These are phyloP conservation scores for Chromis chromis DNA, from an alignment of 2,797 vertebrate genomes.

Conservation along the genomic window DNA sequence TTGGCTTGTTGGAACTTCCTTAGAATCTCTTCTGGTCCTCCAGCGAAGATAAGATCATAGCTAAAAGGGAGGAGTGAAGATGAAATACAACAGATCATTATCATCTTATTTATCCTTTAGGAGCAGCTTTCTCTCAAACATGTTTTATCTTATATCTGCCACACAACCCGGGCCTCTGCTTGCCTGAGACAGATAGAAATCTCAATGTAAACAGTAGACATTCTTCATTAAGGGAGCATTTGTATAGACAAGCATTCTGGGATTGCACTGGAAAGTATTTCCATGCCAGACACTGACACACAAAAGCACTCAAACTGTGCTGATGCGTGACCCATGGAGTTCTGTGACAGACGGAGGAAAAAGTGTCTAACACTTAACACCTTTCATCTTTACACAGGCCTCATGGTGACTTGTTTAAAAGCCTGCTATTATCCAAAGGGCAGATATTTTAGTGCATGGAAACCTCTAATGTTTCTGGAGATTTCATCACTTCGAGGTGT, in stretches of 20 bases:
- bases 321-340: neutral
- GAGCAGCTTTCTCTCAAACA: conserved; percentile 13
- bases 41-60: conserved; percentile 96
- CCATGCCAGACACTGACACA: conserved; percentile 1
- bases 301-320: neutral
- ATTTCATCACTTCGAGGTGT: conserved; percentile 30
- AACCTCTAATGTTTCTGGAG: conserved; percentile 27
- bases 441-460: conserved; percentile 46
- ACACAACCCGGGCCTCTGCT: conserved; percentile 15
- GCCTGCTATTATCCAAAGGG: conserved; percentile 21
- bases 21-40: conserved; percentile 92
- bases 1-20: conserved; percentile 93
- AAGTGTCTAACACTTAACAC: neutral
- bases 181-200: conserved; percentile 43
- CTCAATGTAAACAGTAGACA: conserved; percentile 44
- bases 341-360: neutral
- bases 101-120: conserved; percentile 28
- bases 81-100: conserved; percentile 40
- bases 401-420: conserved; percentile 30
- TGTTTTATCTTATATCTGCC: conserved; percentile 27
- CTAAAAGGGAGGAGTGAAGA: conserved; percentile 76
- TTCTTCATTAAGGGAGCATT: conserved; percentile 35
- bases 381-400: conserved; percentile 12
- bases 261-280: conserved; percentile 10
- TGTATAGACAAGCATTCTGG: conserved; percentile 20